Percentiles rank a stretch among this genome's conserved stretches.
These are phyloP conservation scores for Silurus asotus DNA, from an alignment of 2,113 vertebrate species.

Conservation along the genomic window DNA sequence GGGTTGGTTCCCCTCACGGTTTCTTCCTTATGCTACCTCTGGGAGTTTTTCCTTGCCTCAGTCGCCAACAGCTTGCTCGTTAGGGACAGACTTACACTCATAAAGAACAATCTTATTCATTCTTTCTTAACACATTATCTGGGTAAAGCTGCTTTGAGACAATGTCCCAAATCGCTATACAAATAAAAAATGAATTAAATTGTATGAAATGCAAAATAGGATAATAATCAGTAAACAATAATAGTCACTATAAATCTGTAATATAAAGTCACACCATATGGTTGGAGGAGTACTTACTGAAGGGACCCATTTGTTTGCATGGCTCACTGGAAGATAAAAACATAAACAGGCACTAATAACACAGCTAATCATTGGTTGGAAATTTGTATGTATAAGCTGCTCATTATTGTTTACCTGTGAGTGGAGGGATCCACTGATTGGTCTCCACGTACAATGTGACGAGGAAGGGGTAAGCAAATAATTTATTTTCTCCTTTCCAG, in stretches of 20 bases:
- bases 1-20: too few relatives aligned
- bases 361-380: neutral
- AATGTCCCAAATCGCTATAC: too few relatives aligned
- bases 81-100: too few relatives aligned
- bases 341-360: conserved; percentile 8
- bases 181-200: too few relatives aligned
- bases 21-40: too few relatives aligned
- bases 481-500: conserved; percentile 29
- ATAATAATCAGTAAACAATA: neutral
- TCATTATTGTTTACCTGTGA: conserved; percentile 49
- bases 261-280: neutral
- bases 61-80: too few relatives aligned
- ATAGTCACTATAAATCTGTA: neutral
- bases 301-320: conserved; percentile 12
- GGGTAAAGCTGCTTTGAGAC: too few relatives aligned
- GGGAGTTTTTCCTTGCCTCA: too few relatives aligned
- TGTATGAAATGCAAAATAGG: neutral
- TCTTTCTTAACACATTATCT: too few relatives aligned
- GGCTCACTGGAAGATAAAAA: conserved; percentile 30
- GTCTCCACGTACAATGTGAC: conserved; percentile 65
- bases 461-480: conserved; percentile 60
- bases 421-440: conserved; percentile 26
- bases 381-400: neutral
- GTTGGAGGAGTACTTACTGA: conserved; percentile 27
- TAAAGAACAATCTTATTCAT: too few relatives aligned